phyloP scores from a whole-genome alignment of 2,888 invertebrate species.

The Synergus itoensis region DNA sequence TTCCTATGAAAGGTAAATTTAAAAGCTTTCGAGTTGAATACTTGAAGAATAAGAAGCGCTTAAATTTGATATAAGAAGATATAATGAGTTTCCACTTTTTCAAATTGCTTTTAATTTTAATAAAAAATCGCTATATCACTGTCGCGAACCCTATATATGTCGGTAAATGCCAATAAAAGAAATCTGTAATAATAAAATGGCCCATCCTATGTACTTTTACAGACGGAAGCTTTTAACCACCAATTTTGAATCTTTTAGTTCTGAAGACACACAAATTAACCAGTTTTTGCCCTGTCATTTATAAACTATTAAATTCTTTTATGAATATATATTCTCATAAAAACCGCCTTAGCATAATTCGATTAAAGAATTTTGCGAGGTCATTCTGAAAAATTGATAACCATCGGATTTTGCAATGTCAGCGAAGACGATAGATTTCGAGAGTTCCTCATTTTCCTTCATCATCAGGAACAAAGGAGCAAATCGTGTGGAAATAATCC shows the following conservation, averaged over 20 bases:
- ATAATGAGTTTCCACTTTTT: too few relatives aligned
- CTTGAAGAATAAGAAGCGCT: not conserved
- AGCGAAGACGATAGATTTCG: not conserved
- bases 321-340: not conserved
- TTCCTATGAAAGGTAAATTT: conserved; percentile 22
- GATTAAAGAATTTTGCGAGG: not conserved
- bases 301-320: not conserved
- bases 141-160: too few relatives aligned
- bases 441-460: conserved; percentile 7
- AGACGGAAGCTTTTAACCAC: not conserved
- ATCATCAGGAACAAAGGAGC: conserved; percentile 5
- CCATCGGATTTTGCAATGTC: not conserved
- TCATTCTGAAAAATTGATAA: conserved; percentile 15
- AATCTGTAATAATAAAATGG: too few relatives aligned
- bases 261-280: not conserved
- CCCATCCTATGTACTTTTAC: not conserved
- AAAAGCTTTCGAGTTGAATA: not conserved
- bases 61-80: not conserved
- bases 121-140: too few relatives aligned
- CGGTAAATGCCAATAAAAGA: too few relatives aligned
- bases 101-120: too few relatives aligned
- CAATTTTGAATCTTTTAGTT: not conserved
- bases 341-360: not conserved
- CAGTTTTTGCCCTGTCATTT: not conserved
- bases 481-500: conserved; percentile 29